Evolutionary conservation across 2,888 invertebrate species (phyloP), one percentile per base, ranked within the genome.

Genomic region (Metellina segmentata): DNA sequence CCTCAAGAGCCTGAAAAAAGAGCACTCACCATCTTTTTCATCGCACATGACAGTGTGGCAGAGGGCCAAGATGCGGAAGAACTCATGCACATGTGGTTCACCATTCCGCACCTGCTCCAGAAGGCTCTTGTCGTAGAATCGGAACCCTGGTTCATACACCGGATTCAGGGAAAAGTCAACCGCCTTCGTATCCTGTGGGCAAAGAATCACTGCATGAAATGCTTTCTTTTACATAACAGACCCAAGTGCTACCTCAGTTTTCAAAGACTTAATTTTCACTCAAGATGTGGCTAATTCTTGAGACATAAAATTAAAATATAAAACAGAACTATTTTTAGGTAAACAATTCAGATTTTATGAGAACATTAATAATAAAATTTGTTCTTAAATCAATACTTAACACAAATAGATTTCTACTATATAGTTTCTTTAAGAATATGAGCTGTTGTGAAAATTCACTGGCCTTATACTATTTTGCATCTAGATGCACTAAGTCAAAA

Each of bases 1-100:
- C n/a, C n/a, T n/a, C n/a, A n/a, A n/a, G n/a, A n/a, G n/a, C n/a
- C n/a, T n/a, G n/a, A n/a, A 49, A 51, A 2, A 49, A n/a, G n/a
- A n/a, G 34, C 9, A 48, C 93, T 94, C 94, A 94, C 97, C 97
- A 94, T 97, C 97, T 94, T 97, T 97, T 94, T 97, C 97, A 94
- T 98, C 99, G 0, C 99, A 98, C 99, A 99, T 99, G 85, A 99
- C 99, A 2, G 99, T 99, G 95, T 99, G 99, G 95, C 99, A 99
- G 53, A 99, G 96, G 5, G 99, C 98, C 93, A 99, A 96, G 91
- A 99, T 96, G 74, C 97, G 96, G 96, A 99, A 99, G 96, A 99
- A 99, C 94, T 96, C 97, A 94, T 97, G 97, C 78, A 97, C 97
- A 94, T 97, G 96, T 83, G 96, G 95, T 94, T 98, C 97, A 92